Conservation (phyloP, 2,888 invertebrate species). For the Pyrgus malvae region DNA sequence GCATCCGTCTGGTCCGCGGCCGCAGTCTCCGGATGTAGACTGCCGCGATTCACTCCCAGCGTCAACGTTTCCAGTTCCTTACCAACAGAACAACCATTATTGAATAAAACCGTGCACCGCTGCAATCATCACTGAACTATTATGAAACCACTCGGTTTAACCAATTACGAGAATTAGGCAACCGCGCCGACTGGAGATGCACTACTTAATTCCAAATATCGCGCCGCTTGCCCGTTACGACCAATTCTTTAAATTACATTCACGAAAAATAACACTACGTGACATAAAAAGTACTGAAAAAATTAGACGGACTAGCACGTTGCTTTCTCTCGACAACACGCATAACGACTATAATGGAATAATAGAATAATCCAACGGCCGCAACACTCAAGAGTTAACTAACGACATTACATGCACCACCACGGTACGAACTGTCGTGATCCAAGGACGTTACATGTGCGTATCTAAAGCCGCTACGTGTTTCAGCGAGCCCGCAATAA, state of each 20-base stretch:
- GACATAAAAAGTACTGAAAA: not conserved
- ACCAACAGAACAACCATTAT: conserved; percentile 33
- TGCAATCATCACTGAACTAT: conserved; percentile 26
- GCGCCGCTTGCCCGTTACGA: not conserved
- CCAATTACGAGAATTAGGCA: conserved; percentile 22
- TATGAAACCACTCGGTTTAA: conserved; percentile 14
- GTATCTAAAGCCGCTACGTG: conserved; percentile 60
- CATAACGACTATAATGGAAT: conserved; percentile 3
- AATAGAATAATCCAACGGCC: conserved; percentile 29
- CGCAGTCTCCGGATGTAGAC: conserved; percentile 73
- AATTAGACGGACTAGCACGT: not conserved
- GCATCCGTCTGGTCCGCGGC: conserved; percentile 87
- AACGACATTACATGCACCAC: conserved; percentile 50
- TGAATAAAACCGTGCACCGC: conserved; percentile 20
- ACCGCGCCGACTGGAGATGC: conserved; percentile 18
- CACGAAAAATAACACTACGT: not conserved
- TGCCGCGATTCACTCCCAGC: conserved; percentile 82
- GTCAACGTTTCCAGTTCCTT: conserved; percentile 85
- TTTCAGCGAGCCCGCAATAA: conserved; percentile 51
- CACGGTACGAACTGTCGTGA: conserved; percentile 53
- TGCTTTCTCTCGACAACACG: conserved; percentile 9
- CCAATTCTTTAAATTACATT: not conserved
- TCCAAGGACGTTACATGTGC: conserved; percentile 68
- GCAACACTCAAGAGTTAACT: conserved; percentile 53
- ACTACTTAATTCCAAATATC: conserved; percentile 2